phyloP scores from a whole-genome alignment of 2,797 vertebrate genomes.

The Myotis pilosus region DNA sequence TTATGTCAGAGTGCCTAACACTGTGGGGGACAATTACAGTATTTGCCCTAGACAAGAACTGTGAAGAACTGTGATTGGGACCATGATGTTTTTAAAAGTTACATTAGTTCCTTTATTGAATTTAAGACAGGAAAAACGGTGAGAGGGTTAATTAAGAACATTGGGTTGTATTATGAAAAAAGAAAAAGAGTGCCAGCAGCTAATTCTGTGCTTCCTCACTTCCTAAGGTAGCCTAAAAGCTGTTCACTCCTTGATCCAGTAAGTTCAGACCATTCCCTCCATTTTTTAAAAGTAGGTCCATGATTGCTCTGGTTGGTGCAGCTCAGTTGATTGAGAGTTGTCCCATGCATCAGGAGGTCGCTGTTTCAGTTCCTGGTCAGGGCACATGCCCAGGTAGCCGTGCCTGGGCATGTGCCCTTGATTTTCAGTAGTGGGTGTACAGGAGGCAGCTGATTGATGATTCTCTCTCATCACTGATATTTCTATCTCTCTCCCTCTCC shows the following conservation, averaged over 20 bases:
- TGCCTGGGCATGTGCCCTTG: not conserved
- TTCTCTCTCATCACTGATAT: not conserved
- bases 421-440: not conserved
- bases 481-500: not conserved
- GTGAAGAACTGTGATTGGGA: not conserved
- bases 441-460: not conserved
- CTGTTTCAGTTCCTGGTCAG: not conserved
- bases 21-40: not conserved
- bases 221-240: constrained; percentile 11
- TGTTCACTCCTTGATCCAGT: not conserved
- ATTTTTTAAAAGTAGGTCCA: not conserved
- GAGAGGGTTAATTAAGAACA: not conserved
- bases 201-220: not conserved
- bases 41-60: not conserved
- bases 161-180: not conserved
- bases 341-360: not conserved
- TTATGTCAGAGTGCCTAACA: not conserved
- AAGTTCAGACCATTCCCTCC: not conserved
- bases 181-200: not conserved
- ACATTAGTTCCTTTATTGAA: not conserved
- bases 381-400: not conserved
- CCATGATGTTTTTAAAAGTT: not conserved
- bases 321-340: not conserved
- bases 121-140: not conserved
- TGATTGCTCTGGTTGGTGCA: not conserved